Conservation (phyloP, 1,140 invertebrate species). For the Drosophila bifasciata region DNA sequence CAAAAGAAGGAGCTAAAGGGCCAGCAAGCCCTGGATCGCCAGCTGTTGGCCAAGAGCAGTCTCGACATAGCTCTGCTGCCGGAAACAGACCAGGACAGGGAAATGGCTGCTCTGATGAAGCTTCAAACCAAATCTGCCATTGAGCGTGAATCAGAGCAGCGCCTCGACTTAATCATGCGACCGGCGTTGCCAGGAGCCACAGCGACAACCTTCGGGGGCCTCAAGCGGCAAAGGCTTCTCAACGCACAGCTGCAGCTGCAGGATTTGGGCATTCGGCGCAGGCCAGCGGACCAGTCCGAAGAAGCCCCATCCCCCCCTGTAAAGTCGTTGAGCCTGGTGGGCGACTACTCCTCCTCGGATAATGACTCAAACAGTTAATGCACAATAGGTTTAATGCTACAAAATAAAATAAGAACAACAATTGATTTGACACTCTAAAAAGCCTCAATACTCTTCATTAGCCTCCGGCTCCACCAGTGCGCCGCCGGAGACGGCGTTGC, state of each 20-base stretch:
- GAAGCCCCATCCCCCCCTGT: neutral
- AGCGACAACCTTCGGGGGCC: constrained; percentile 85
- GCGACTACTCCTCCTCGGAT: constrained; percentile 65
- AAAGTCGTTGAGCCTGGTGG: constrained; percentile 56
- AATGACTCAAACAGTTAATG: constrained; percentile 38
- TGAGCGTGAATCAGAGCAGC: constrained; percentile 83
- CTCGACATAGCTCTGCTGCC: constrained; percentile 91
- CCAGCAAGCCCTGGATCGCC: constrained; percentile 88
- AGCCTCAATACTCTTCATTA: constrained; percentile 42
- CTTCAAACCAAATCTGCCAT: constrained; percentile 86
- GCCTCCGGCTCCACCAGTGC: constrained; percentile 1
- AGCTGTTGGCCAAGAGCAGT: constrained; percentile 91
- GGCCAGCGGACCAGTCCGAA: neutral
- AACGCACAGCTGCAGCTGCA: constrained; percentile 68
- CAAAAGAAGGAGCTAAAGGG: constrained; percentile 91
- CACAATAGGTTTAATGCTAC: constrained; percentile 17
- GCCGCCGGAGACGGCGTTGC: neutral
- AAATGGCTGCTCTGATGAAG: constrained; percentile 90
- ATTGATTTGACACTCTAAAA: neutral
- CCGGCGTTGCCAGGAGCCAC: constrained; percentile 86
- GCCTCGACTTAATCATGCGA: constrained; percentile 85
- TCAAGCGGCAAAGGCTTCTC: constrained; percentile 85
- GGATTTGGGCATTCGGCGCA: constrained; percentile 78
- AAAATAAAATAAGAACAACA: constrained; percentile 30
- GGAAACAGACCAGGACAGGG: constrained; percentile 91